Percentiles rank a stretch among this genome's conserved stretches.
Evolutionary conservation across 1,140 invertebrate genomes (phyloP).

Genomic region (Pseudomyrmex dendroicus): DNA sequence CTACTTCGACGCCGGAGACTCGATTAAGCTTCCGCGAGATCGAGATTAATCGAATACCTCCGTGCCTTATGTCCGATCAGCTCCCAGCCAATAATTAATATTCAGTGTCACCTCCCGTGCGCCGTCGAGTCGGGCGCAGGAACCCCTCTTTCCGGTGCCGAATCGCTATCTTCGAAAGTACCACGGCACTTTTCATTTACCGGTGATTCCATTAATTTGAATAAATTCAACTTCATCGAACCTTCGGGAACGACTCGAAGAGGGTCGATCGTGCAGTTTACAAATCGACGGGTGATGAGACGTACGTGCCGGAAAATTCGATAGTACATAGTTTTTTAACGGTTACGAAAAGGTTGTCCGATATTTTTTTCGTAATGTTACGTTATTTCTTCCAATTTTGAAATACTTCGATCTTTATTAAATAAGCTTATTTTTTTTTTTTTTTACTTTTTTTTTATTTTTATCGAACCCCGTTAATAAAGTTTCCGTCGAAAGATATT

Average conservation of each 20-base stretch:
- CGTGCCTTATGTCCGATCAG: conserved; percentile 48
- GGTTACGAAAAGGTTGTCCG: background rate
- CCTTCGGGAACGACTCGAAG: background rate
- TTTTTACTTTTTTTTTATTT: too few relatives aligned
- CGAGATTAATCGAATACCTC: conserved; percentile 72
- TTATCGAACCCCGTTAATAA: background rate
- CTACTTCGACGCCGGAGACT: conserved; percentile 49
- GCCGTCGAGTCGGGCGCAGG: conserved; percentile 29
- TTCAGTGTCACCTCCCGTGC: conserved; percentile 52
- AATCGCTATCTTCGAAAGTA: conserved; percentile 38
- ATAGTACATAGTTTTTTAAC: background rate
- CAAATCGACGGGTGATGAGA: conserved; percentile 16
- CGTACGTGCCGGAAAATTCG: too few relatives aligned
- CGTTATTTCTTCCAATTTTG: too few relatives aligned
- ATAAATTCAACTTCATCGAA: conserved; percentile 32
- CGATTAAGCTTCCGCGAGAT: conserved; percentile 63
- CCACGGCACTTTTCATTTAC: conserved; percentile 50
- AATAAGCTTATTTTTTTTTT: too few relatives aligned
- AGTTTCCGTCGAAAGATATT: background rate
- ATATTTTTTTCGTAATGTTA: too few relatives aligned
- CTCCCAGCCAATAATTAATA: conserved; percentile 67
- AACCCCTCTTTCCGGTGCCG: background rate
- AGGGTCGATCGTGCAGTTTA: conserved; percentile 37
- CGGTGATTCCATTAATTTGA: conserved; percentile 49
- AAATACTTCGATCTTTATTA: too few relatives aligned